These are phyloP conservation scores for Hetaerina americana DNA, from an alignment of 1,140 invertebrate genomes.

Conservation along the genomic window DNA sequence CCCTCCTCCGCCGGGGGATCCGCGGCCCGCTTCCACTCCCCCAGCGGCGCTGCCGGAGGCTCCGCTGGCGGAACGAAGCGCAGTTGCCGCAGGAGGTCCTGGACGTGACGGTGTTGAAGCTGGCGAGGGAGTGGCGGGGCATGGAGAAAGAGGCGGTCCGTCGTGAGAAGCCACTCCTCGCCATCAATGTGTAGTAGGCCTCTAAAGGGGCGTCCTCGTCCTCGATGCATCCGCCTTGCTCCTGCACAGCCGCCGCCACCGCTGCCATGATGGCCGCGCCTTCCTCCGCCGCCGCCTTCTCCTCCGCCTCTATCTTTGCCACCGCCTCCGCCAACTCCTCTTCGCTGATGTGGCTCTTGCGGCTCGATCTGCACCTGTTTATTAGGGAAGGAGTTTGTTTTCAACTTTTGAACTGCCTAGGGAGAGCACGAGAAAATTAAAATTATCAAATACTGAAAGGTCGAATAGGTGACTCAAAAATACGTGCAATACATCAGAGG, in stretches of 20 bases:
- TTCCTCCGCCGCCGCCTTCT: not conserved
- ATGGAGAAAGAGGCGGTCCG: not conserved
- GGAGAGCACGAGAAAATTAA: too few relatives aligned
- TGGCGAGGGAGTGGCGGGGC: not conserved
- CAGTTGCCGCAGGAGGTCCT: not conserved
- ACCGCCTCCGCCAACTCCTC: not conserved
- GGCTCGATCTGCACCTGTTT: not conserved
- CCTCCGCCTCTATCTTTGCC: not conserved
- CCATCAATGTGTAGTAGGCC: not conserved
- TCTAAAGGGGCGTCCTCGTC: not conserved
- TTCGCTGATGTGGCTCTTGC: constrained; percentile 9
- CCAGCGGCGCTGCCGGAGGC: not conserved
- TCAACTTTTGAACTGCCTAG: too few relatives aligned
- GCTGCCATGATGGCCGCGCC: not conserved
- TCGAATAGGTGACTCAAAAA: too few relatives aligned
- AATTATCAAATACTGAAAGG: too few relatives aligned
- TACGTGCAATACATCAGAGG: too few relatives aligned
- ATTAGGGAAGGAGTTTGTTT: too few relatives aligned
- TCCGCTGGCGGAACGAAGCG: not conserved
- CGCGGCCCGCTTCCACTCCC: not conserved
- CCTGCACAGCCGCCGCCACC: not conserved
- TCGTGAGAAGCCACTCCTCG: not conserved
- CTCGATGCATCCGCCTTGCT: not conserved
- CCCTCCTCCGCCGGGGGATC: not conserved
- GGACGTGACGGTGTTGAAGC: not conserved